These are phyloP conservation scores for Pachypeltis micranthus DNA, from an alignment of 1,140 invertebrate genomes.

Conservation along the genomic window DNA sequence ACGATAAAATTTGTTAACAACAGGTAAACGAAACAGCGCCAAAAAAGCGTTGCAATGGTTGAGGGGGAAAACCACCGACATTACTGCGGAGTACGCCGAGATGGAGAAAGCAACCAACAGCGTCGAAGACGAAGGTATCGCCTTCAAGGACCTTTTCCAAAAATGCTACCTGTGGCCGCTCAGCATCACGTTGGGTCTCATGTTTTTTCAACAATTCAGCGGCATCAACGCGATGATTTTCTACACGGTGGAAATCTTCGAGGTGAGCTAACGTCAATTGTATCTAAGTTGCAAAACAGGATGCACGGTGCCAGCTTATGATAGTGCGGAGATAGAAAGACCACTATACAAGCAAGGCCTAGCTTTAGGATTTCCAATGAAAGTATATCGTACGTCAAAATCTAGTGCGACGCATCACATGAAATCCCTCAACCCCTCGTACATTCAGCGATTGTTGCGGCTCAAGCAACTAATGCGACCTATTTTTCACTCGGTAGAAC, in stretches of 20 bases:
- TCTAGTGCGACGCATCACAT: too few species aligned
- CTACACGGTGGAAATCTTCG: slow-evolving; percentile 61
- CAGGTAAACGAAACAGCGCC: slow-evolving; percentile 40
- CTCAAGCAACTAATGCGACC: too few species aligned
- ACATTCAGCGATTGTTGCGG: too few species aligned
- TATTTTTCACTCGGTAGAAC: too few species aligned
- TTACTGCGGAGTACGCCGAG: slow-evolving; percentile 46
- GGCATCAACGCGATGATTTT: slow-evolving; percentile 83
- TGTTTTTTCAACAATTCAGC: slow-evolving; percentile 75
- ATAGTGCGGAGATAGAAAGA: neutral
- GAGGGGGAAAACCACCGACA: slow-evolving; percentile 50
- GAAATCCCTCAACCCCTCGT: too few species aligned
- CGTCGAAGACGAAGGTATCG: slow-evolving; percentile 35
- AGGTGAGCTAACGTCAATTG: slow-evolving; percentile 38
- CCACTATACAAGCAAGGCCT: too few species aligned
- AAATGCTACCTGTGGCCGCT: neutral
- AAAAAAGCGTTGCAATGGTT: slow-evolving; percentile 48
- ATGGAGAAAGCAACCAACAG: slow-evolving; percentile 43
- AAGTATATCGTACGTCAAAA: too few species aligned
- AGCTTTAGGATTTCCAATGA: too few species aligned
- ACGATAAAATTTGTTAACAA: too few species aligned
- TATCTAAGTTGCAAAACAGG: slow-evolving; percentile 37
- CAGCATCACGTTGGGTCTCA: slow-evolving; percentile 57
- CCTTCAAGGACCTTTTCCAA: neutral
- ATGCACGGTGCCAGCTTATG: neutral